Evolutionary conservation across 2,113 vertebrate species (phyloP).

Genomic region (Apistogramma diplotaenia): DNA sequence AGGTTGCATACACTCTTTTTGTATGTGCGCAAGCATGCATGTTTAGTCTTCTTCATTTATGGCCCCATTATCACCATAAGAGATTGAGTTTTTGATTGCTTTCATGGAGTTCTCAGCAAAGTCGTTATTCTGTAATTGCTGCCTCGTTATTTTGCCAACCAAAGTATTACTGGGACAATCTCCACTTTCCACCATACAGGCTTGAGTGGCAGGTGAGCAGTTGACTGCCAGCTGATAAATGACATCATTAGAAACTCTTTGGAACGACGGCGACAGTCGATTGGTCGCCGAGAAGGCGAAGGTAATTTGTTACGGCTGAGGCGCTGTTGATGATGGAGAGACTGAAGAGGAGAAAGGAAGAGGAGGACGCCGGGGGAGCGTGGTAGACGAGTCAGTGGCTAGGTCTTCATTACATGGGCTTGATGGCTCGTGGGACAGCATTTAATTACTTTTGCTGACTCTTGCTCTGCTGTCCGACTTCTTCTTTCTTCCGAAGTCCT

Average conservation of each 20-base stretch:
- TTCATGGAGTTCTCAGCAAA: conserved; percentile 38
- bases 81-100: conserved; percentile 58
- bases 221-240: conserved; percentile 64
- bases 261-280: conserved; percentile 26
- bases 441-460: conserved; percentile 48
- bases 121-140: conserved; percentile 60
- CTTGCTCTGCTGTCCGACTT: conserved; percentile 22
- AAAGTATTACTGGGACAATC: conserved; percentile 23
- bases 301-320: conserved; percentile 37
- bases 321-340: conserved; percentile 25
- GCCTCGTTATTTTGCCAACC: conserved; percentile 36
- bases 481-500: neutral
- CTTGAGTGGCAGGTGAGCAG: conserved; percentile 19
- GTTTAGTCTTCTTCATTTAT: neutral
- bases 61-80: conserved; percentile 14
- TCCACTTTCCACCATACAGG: conserved; percentile 3
- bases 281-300: conserved; percentile 22
- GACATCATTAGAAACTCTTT: conserved; percentile 55
- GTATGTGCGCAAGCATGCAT: neutral
- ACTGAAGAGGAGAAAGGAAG: neutral
- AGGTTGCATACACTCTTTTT: neutral
- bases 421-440: conserved; percentile 13
- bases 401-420: conserved; percentile 18
- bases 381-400: neutral
- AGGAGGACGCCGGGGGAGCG: neutral